Evolutionary conservation across 1,140 invertebrate species (phyloP), one percentile per base, ranked within the genome.

Genomic region (Chrysopa pallens): DNA sequence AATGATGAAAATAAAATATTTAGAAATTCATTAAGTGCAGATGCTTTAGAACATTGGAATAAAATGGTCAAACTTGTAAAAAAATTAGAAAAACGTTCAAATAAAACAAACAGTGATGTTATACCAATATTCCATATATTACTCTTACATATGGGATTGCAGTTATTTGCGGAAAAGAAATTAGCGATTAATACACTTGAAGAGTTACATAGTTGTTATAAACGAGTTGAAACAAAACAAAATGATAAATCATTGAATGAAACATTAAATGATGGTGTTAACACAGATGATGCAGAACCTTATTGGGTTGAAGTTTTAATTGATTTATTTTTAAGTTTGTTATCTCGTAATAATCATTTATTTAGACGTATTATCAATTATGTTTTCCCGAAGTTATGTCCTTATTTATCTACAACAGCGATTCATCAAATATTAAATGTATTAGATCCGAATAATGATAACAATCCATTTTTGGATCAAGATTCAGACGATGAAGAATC

Each of bases 261-360:
- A 23, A 11, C 31, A 6, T 11, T 9, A 11, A 4, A 2, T 2
- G 4, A 2, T 33, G 44, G 54, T 45, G 49, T 35, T 28, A 51
- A 51, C 31, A 46, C 48, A 11, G 46, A 58, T 13, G 53, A 61
- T 29, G 63, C 69, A 35, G 78, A 84, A 55, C 77, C 76, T 11
- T 61, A 74, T 47, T 87, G 83, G 83, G 70, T 80, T 42, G 79
- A 85, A 63, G 82, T 87, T 2, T 67, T 85, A 36, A 68, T 80
- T 9, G 83, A 87, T 66, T 62, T 87, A 13, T 63, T 87, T 29
- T 53, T 86, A 13, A 82, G 77, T 29, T 65, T 84, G 28, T 59
- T 84, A 8, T 83, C 80, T 1, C 67, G 73, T 45, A 76, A 76
- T 47, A 76, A 73, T 27, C 73, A 75, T 58, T 65, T 81, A 15